Base-by-base conservation (phyloP, 1,140 invertebrate species). In the Drosophila insularis region DNA sequence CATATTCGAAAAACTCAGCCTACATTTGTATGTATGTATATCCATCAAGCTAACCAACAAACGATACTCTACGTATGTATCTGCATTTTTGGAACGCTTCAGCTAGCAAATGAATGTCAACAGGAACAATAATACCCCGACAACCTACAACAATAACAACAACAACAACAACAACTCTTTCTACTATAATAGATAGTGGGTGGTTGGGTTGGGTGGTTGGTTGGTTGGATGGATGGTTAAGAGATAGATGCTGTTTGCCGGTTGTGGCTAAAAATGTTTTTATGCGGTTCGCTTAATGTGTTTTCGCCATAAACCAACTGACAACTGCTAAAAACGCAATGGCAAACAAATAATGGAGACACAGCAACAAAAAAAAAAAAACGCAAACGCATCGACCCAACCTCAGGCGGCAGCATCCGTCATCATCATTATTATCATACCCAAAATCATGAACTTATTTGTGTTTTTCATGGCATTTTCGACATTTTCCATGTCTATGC, bases 221-320 rank as follows among this genome's bases (percentile, higher is more conserved):
- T 1, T 13, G 43, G 65, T 61, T 54, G 43, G n/a, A 13, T 40
- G 39, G 27, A 55, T 74, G 50, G 32, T 55, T 64, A 17, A 53
- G 63, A 43, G 70, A 27, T 27, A 8, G 7, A 10, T 27, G 70
- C 35, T 21, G 14, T 4, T 54, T 61, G 46, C 37, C 31, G 59
- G 46, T 43, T 68, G 81, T 43, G 71, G 78, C 76, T 69, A 74
- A 87, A 50, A 87, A 87, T 89, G 84, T 89, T 89, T 89, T 89
- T 89, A 84, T 89, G 84, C 84, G 85, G 84, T 89, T 84, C 84
- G 84, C 84, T 84, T 89, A 89, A 89, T 89, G 84, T 89, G 85
- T 89, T 89, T 89, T 89, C 70, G 80, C 85, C 84, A 89, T 89
- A 89, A 89, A 89, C 84, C 84, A 80, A 82, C 68, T 68, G 62